These are phyloP conservation scores for Trypoxylus dichotomus DNA, from an alignment of 1,140 invertebrate genomes.

Conservation along the genomic window DNA sequence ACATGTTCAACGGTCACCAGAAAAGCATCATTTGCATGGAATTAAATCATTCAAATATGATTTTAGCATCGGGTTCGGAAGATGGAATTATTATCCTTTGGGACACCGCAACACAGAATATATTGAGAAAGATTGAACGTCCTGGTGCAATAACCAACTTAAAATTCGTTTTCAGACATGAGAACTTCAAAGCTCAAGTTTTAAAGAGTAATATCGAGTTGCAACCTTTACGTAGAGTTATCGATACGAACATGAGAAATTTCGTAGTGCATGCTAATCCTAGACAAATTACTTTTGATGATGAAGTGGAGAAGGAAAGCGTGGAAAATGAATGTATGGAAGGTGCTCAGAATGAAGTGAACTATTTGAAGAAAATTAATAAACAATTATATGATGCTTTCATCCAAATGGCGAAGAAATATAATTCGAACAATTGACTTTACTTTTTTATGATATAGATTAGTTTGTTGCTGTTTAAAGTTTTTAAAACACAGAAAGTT, in stretches of 20 bases:
- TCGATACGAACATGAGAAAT: slow-evolving; percentile 37
- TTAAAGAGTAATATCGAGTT: slow-evolving; percentile 41
- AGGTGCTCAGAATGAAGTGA: slow-evolving; percentile 29
- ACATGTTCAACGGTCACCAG: slow-evolving; percentile 64
- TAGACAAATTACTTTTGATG: background rate
- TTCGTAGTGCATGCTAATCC: slow-evolving; percentile 31
- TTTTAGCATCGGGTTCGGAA: slow-evolving; percentile 72
- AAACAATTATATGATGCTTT: slow-evolving; percentile 42
- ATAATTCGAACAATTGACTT: slow-evolving; percentile 16
- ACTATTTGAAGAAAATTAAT: slow-evolving; percentile 40
- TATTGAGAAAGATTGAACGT: slow-evolving; percentile 68
- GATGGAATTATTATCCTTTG: slow-evolving; percentile 76
- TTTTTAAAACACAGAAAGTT: too few relatives aligned
- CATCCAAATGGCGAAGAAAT: slow-evolving; percentile 40
- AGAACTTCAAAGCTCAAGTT: slow-evolving; percentile 43
- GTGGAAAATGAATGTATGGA: background rate
- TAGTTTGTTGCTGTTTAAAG: too few relatives aligned
- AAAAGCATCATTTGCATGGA: slow-evolving; percentile 70
- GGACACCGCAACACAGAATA: slow-evolving; percentile 66
- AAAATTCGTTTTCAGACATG: slow-evolving; percentile 43
- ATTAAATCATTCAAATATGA: slow-evolving; percentile 67
- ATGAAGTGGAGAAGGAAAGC: slow-evolving; percentile 36
- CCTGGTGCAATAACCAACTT: slow-evolving; percentile 74
- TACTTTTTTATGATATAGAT: background rate
- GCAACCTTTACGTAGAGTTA: slow-evolving; percentile 41